phyloP scores from a whole-genome alignment of 2,113 vertebrate genomes.

The Sapajus apella region DNA sequence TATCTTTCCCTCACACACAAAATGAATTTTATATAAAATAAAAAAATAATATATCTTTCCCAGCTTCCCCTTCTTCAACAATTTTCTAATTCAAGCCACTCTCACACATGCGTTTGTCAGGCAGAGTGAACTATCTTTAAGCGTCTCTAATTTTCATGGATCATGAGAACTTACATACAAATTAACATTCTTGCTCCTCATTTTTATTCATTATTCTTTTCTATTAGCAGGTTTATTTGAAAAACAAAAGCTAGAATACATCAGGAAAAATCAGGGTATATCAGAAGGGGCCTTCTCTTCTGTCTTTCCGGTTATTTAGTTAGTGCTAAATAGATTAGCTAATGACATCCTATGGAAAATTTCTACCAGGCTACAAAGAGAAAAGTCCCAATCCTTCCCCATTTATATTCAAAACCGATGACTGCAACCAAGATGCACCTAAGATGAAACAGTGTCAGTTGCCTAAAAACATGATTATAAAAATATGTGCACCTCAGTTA shows the following conservation, averaged over 20 bases:
- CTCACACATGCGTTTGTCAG: not conserved
- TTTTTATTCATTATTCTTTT: not conserved
- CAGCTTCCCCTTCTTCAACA: not conserved
- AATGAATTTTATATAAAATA: not conserved
- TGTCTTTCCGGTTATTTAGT: not conserved
- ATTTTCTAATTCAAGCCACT: not conserved
- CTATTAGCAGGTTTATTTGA: not conserved
- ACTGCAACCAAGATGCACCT: not conserved
- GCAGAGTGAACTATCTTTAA: not conserved
- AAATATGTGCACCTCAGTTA: not conserved
- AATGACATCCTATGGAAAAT: not conserved
- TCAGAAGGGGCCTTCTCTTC: not conserved
- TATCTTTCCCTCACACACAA: not conserved
- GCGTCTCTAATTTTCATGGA: not conserved
- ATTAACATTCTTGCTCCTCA: not conserved
- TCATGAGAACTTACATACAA: not conserved
- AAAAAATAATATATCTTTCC: not conserved
- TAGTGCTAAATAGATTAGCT: not conserved
- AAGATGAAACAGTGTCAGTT: not conserved
- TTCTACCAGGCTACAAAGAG: not conserved
- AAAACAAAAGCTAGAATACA: not conserved
- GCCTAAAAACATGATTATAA: constrained; percentile 11
- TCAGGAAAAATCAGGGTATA: not conserved
- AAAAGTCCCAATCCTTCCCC: not conserved
- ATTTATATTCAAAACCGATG: not conserved